phyloP scores from a whole-genome alignment of 2,113 vertebrate genomes.

The Colius striatus region DNA sequence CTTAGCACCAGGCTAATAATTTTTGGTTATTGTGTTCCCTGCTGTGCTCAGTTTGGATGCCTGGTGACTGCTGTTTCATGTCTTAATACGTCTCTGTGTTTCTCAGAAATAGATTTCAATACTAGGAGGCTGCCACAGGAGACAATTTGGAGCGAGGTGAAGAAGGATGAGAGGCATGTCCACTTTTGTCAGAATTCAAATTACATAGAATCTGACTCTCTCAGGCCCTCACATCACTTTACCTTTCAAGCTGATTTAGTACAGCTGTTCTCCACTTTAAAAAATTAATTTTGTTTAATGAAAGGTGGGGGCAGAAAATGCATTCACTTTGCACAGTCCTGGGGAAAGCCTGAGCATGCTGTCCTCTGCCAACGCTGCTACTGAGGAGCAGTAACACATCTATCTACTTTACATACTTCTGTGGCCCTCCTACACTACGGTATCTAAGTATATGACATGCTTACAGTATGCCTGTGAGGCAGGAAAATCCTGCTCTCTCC shows the following conservation, averaged over 20 bases:
- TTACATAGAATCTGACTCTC: not conserved
- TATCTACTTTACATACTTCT: not conserved
- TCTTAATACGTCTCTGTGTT: not conserved
- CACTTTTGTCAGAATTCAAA: not conserved
- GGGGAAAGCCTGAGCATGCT: not conserved
- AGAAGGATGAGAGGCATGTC: not conserved
- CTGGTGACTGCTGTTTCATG: not conserved
- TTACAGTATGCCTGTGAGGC: not conserved
- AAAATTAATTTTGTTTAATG: not conserved
- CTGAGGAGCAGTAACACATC: not conserved
- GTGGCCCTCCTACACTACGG: not conserved
- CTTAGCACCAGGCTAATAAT: not conserved
- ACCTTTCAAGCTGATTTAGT: not conserved
- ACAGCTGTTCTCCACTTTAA: not conserved
- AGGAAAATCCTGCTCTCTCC: not conserved
- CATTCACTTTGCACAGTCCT: not conserved
- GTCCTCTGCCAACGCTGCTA: not conserved
- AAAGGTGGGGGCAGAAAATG: not conserved
- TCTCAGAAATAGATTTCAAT: not conserved
- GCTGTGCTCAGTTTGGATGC: not conserved
- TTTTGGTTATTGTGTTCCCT: conserved; percentile 5
- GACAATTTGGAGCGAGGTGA: not conserved
- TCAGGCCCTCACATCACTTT: not conserved
- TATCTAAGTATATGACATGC: not conserved
- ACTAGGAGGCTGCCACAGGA: not conserved